Evolutionary conservation across 1,140 invertebrate genomes (phyloP).

Genomic region (Lordiphosa mommai): DNA sequence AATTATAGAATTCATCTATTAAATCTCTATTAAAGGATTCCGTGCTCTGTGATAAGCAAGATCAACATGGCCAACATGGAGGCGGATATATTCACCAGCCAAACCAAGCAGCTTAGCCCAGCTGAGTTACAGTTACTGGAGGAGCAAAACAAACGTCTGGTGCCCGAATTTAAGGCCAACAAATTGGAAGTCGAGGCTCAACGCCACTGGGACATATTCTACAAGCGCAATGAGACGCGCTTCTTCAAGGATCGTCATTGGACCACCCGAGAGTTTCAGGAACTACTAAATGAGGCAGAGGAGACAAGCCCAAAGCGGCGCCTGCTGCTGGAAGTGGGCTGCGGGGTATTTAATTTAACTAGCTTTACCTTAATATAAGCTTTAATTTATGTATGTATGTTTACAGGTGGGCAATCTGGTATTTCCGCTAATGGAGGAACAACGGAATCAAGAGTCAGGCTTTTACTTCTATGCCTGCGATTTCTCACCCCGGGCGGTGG

Average conservation of each 20-base stretch:
- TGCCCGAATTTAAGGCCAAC: constrained; percentile 88
- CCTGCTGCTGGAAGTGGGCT: constrained; percentile 92
- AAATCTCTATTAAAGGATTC: too few species aligned
- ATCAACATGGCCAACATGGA: too few species aligned
- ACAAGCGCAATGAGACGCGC: constrained; percentile 93
- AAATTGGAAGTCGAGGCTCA: constrained; percentile 93
- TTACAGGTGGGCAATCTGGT: constrained; percentile 90
- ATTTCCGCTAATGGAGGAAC: constrained; percentile 93
- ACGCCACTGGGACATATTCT: constrained; percentile 99
- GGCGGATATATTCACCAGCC: constrained; percentile 35
- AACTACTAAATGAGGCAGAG: constrained; percentile 84
- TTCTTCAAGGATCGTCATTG: constrained; percentile 99
- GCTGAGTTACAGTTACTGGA: constrained; percentile 83
- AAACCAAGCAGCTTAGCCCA: constrained; percentile 79
- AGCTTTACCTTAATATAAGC: too few species aligned
- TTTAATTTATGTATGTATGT: too few species aligned
- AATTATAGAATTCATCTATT: too few species aligned
- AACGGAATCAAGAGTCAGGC: constrained; percentile 81
- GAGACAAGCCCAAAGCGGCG: constrained; percentile 19
- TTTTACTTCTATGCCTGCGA: constrained; percentile 94
- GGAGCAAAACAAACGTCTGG: constrained; percentile 86
- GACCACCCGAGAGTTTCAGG: constrained; percentile 96
- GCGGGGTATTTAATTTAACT: too few species aligned
- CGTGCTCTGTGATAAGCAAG: too few species aligned
- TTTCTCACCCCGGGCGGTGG: constrained; percentile 93